Base-by-base conservation (phyloP, 37 sponge, comb jelly and placozoan genomes). In the Agelas oroides region DNA sequence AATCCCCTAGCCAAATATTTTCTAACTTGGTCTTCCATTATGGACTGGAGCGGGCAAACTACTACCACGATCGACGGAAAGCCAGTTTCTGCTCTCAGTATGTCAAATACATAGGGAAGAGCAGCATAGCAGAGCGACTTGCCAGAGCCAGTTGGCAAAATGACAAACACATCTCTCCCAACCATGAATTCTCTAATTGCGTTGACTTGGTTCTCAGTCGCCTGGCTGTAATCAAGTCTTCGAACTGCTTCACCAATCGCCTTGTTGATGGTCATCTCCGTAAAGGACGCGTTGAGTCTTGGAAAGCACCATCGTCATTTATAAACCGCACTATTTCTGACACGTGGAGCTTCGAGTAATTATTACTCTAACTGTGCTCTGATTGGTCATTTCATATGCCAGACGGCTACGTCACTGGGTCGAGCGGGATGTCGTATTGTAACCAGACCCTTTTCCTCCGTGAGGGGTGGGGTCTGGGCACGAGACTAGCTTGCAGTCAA, bases 101-200 rank as follows among this genome's bases (percentile, higher is more conserved):
- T 23, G 66, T 84, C 75, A 6, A 53, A 84, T 46, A 74, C 75
- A 3, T 73, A 37, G 2, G 75, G 76, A 6, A 73, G 32, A 53
- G 33, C 16, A n/a, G 59, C 73, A 58, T 40, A 82, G 56, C 60
- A 71, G 8, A 82, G 73, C 54, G 38, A 37, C 41, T 82, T 82
- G 34, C 83, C 83, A 32, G 33, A 18, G 18, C 83, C 71, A 30
- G 83, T 82, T 0, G 83, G 83, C 2, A 82, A 34, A 11, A 73
- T 53, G 15, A 82, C 67, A 65, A 82, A 82, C 32, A 39, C 53
- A 58, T 82, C 83, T 55, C 56, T 25, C 15, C 83, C 83, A 70
- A 28, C n/a, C 11, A 82, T 62, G 3, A 71, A 82, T 14, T 71
- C 34, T 14, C 56, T 0, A 1, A 82, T 53, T 24, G 73, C 73